Percentiles rank a stretch among this genome's conserved stretches.
Conservation (phyloP, 2,888 invertebrate species). For the Apoda limacodes region DNA sequence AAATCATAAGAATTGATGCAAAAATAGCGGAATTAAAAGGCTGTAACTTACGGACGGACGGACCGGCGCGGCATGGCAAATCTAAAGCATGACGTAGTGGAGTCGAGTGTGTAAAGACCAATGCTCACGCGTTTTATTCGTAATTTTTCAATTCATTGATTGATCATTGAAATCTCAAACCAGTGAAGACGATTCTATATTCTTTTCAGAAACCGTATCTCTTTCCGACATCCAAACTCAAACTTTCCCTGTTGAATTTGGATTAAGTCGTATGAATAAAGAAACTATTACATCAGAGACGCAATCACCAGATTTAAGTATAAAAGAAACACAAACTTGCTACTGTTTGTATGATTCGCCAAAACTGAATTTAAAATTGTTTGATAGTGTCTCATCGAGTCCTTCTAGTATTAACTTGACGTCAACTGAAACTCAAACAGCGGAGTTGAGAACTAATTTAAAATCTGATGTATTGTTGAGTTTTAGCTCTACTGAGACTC, state of each 20-base stretch:
- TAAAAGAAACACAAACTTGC: constrained; percentile 57
- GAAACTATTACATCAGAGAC: constrained; percentile 43
- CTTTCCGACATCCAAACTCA: constrained; percentile 56
- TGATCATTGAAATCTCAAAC: constrained; percentile 42
- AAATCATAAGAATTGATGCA: no score
- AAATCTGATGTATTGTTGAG: constrained; percentile 37
- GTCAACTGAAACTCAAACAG: constrained; percentile 48
- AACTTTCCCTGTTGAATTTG: constrained; percentile 48
- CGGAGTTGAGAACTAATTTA: constrained; percentile 23
- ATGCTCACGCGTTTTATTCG: no score
- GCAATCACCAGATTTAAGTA: constrained; percentile 40
- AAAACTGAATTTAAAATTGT: constrained; percentile 28
- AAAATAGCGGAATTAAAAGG: no score
- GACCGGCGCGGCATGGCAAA: no score
- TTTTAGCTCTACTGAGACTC: constrained; percentile 43
- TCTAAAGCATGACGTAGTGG: no score
- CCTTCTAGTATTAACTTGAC: constrained; percentile 33
- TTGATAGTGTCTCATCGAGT: constrained; percentile 39
- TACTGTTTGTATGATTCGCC: constrained; percentile 41
- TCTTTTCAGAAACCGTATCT: constrained; percentile 43
- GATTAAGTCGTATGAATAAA: constrained; percentile 38
- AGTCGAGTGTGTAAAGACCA: no score
- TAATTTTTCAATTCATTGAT: no score
- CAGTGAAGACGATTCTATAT: constrained; percentile 50
- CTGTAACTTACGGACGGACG: no score